A percentile compares a stretch with the other conserved stretches of the same genome.
Conservation (phyloP, 1,140 invertebrate genomes). For the Venustaconcha ellipsiformis region DNA sequence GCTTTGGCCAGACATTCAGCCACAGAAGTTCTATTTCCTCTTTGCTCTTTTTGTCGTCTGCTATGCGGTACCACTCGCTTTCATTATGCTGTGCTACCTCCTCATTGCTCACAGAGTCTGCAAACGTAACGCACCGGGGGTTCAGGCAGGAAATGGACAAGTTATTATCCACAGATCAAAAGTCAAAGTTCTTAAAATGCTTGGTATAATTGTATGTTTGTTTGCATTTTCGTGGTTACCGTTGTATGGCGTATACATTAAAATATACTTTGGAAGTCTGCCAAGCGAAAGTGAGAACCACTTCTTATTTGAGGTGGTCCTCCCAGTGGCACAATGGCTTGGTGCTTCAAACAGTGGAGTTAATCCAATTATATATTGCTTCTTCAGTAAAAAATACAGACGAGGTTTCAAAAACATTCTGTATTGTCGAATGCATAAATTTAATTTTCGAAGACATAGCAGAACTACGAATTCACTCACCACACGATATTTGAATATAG, state of each 20-base stretch:
- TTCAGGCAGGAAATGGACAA: slow-evolving; percentile 39
- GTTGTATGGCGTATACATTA: slow-evolving; percentile 76
- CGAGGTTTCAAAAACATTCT: slow-evolving; percentile 78
- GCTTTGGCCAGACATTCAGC: slow-evolving; percentile 67
- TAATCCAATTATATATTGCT: slow-evolving; percentile 96
- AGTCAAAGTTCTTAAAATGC: slow-evolving; percentile 89
- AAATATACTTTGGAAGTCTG: slow-evolving; percentile 51
- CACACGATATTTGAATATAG: slow-evolving; percentile 24
- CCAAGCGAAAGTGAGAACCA: slow-evolving; percentile 78
- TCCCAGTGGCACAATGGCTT: slow-evolving; percentile 94
- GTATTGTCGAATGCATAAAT: slow-evolving; percentile 7
- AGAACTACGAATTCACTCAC: slow-evolving; percentile 15
- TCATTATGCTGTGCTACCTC: slow-evolving; percentile 92
- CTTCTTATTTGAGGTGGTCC: slow-evolving; percentile 82
- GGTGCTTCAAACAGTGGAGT: slow-evolving; percentile 96
- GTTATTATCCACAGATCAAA: slow-evolving; percentile 62
- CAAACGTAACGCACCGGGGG: slow-evolving; percentile 84
- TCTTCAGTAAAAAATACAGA: slow-evolving; percentile 96
- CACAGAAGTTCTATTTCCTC: slow-evolving; percentile 87
- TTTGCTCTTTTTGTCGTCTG: slow-evolving; percentile 89
- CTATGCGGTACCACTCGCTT: slow-evolving; percentile 89
- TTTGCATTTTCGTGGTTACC: slow-evolving; percentile 96
- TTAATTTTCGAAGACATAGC: slow-evolving; percentile 18
- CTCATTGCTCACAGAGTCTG: slow-evolving; percentile 93
- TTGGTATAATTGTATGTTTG: slow-evolving; percentile 91